Base-by-base conservation (phyloP, 2,888 invertebrate species). In the Meganola albula region DNA sequence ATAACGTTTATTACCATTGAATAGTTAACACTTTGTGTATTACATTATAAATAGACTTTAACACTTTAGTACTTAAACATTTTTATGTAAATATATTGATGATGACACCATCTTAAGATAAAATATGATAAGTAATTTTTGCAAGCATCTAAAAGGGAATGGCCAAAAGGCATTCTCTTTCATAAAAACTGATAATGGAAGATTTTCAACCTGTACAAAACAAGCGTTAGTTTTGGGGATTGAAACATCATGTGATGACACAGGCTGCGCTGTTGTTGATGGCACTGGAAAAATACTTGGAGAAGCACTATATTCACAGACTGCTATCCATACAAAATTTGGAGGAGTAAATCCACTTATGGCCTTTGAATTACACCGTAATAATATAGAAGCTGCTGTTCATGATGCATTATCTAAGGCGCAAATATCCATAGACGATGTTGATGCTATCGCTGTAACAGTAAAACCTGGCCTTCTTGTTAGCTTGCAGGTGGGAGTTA, bases 171-270 rank as follows among this genome's bases (percentile, higher is more conserved):
- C 20, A 7, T 20, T n/a, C 8, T 5, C 8, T 20, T n/a, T 20
- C 8, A 20, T 7, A 3, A n/a, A n/a, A 3, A 20, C 20, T 20
- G 8, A n/a, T n/a, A 47, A 21, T 22, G 24, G 24, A 11, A 35
- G 21, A 30, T 31, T 16, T 13, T 9, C 28, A n/a, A 23, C 11
- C 2, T 43, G 31, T 32, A 37, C 33, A 13, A 14, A 8, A 34
- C 62, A 56, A 20, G 32, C 44, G 21, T 53, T 43, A 24, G 44
- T 98, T 32, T 79, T 98, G 48, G 98, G 98, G 4, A 98, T 99
- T 56, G 99, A 99, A 88, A 97, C 97, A 3, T 98, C 98, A 42
- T 99, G 98, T 69, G 98, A 99, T 87, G 99, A 99, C 70, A 99
- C 98, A 1, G 98, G 96, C 11, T 93, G 94, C 63, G 98, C 96